A percentile compares a stretch with the other conserved stretches of the same genome.
phyloP scores from a whole-genome alignment of 2,888 invertebrate species.

The Trichopria drosophilae region DNA sequence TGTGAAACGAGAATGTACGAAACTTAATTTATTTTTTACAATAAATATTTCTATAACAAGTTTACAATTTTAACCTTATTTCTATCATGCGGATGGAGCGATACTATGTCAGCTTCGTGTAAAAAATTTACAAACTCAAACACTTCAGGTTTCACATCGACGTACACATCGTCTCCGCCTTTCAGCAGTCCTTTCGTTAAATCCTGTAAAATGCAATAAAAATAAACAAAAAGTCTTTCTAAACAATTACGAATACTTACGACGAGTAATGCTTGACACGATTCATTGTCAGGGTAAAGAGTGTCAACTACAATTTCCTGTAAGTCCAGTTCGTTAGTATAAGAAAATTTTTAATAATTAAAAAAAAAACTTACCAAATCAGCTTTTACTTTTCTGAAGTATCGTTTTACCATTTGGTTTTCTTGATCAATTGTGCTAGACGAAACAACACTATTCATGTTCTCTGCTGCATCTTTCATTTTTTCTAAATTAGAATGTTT shows the following conservation, averaged over 20 bases:
- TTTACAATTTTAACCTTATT: constrained; percentile 45
- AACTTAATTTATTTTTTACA: constrained; percentile 2
- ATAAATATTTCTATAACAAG: constrained; percentile 32
- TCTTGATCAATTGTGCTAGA: constrained; percentile 33
- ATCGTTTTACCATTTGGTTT: constrained; percentile 38
- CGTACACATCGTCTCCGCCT: constrained; percentile 51
- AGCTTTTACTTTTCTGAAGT: constrained; percentile 39
- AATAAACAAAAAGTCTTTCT: constrained; percentile 1
- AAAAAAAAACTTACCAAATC: constrained; percentile 47
- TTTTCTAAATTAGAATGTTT: constrained; percentile 41
- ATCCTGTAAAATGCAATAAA: constrained; percentile 35
- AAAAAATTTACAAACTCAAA: constrained; percentile 41
- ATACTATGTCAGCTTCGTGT: constrained; percentile 44
- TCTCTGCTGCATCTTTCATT: constrained; percentile 41
- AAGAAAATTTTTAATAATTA: neutral
- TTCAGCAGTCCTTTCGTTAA: constrained; percentile 41
- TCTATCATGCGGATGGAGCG: constrained; percentile 47
- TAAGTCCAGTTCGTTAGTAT: no score
- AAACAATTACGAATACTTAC: constrained; percentile 42
- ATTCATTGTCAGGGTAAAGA: constrained; percentile 43
- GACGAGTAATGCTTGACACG: constrained; percentile 41
- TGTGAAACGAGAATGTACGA: constrained; percentile 4
- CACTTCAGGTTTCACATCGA: constrained; percentile 37
- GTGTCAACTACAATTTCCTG: constrained; percentile 41
- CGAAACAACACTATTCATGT: no score